Percentiles rank a stretch among this genome's conserved stretches.
Evolutionary conservation across 1,140 invertebrate species (phyloP).

Genomic region (Drosophila suzukii): DNA sequence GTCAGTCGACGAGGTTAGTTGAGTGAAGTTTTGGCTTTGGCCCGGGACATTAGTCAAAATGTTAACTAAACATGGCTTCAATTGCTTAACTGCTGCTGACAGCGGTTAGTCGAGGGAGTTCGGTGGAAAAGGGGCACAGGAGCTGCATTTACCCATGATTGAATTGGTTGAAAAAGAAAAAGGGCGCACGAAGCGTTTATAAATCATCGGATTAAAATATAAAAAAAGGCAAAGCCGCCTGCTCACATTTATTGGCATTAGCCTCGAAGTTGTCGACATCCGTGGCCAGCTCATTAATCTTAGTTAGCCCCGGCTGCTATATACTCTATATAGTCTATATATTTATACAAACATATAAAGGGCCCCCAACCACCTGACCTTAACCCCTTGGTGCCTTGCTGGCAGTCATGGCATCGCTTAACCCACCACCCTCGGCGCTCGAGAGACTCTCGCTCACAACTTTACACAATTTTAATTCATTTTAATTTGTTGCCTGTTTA

Average conservation of each 20-base stretch:
- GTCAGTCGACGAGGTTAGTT: conserved; percentile 13
- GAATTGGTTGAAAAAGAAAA: conserved; percentile 10
- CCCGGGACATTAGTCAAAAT: conserved; percentile 37
- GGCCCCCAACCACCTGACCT: background rate
- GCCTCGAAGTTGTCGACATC: conserved; percentile 40
- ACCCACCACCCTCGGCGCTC: conserved; percentile 18
- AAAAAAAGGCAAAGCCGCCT: conserved; percentile 10
- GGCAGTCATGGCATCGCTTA: conserved; percentile 3
- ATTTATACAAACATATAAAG: background rate
- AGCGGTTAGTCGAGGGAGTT: conserved; percentile 20
- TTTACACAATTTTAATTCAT: conserved; percentile 58
- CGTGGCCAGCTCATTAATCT: conserved; percentile 64
- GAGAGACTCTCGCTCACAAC: conserved; percentile 43
- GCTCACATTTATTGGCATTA: conserved; percentile 71
- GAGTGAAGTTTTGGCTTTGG: conserved; percentile 10
- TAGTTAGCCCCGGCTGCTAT: conserved; percentile 53
- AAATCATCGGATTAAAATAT: conserved; percentile 68
- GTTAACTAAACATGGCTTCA: conserved; percentile 34
- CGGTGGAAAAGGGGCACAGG: background rate
- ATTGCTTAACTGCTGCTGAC: conserved; percentile 43
- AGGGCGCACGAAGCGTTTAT: conserved; percentile 47
- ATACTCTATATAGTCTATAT: background rate
- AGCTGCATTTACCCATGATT: conserved; percentile 11
- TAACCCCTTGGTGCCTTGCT: background rate
- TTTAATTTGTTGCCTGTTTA: conserved; percentile 59